These are phyloP conservation scores for Hipposideros larvatus DNA, from an alignment of 2,797 vertebrate species.

Conservation along the genomic window DNA sequence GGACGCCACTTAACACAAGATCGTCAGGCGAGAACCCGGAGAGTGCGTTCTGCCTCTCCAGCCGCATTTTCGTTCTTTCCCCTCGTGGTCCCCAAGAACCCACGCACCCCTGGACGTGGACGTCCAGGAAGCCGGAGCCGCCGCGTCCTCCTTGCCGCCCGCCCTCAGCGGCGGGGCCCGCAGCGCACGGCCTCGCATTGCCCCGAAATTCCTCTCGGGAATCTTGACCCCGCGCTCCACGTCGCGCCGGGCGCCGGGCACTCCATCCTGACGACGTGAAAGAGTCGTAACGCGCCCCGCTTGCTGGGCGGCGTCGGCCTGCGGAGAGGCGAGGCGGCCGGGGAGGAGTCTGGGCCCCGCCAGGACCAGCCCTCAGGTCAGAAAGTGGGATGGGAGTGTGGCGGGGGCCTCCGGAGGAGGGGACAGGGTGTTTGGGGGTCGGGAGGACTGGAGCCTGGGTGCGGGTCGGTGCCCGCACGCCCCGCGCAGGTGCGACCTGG, in stretches of 20 bases:
- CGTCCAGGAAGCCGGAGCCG: not conserved
- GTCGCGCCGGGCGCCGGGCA: no score
- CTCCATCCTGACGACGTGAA: not conserved
- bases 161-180: rapidly evolving
- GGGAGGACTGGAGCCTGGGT: not conserved
- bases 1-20: not conserved
- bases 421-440: rapidly evolving
- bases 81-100: not conserved
- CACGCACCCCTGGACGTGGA: not conserved
- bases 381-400: not conserved
- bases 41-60: no score
- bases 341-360: no score
- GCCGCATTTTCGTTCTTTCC: not conserved
- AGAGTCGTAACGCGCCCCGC: not conserved
- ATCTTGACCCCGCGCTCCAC: not conserved
- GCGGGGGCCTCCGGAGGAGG: not conserved
- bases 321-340: not conserved
- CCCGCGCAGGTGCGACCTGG: not conserved
- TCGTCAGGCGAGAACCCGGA: no score
- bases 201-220: not conserved
- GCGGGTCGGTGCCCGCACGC: not conserved
- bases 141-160: not conserved
- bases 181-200: not conserved
- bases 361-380: not conserved
- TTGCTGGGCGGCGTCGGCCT: no score